phyloP scores from a whole-genome alignment of 2,888 invertebrate genomes.

The Chloroclystis v-ata region DNA sequence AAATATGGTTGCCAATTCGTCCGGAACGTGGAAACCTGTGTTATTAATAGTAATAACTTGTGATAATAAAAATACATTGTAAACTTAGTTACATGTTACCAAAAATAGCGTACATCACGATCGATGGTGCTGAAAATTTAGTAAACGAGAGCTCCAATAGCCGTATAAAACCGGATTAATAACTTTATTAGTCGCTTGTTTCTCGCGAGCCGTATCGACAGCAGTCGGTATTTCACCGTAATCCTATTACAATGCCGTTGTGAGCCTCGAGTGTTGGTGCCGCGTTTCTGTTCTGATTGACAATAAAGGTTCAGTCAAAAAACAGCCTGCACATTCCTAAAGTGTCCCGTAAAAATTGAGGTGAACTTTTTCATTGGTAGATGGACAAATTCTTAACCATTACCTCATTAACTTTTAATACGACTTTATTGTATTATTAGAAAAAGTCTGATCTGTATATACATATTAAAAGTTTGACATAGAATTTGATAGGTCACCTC shows the following conservation, averaged over 20 bases:
- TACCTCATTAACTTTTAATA: too few relatives aligned
- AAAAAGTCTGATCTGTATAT: too few relatives aligned
- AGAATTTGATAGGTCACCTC: too few relatives aligned
- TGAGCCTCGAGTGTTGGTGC: slow-evolving; percentile 43
- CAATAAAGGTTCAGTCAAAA: slow-evolving; percentile 5
- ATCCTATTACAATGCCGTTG: slow-evolving; percentile 64
- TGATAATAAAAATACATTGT: too few relatives aligned
- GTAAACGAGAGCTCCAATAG: slow-evolving; percentile 57
- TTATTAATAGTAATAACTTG: too few relatives aligned
- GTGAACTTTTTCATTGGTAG: neutral
- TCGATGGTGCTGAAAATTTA: slow-evolving; percentile 48
- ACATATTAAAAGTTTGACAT: too few relatives aligned
- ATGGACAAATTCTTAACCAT: too few relatives aligned
- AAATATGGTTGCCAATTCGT: too few relatives aligned
- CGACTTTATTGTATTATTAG: too few relatives aligned
- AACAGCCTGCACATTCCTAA: slow-evolving; percentile 2
- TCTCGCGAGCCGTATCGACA: slow-evolving; percentile 73
- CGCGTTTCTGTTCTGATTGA: slow-evolving; percentile 24
- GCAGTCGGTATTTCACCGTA: slow-evolving; percentile 71
- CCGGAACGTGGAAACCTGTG: too few relatives aligned
- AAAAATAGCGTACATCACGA: slow-evolving; percentile 42
- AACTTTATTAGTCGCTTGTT: slow-evolving; percentile 77
- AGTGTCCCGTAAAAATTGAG: slow-evolving; percentile 1
- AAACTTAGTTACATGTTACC: slow-evolving; percentile 11
- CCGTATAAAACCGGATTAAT: slow-evolving; percentile 74